Percentiles rank a stretch among this genome's conserved stretches.
Conservation (phyloP, 2,888 invertebrate species). For the Caenorhabditis macrosperma region DNA sequence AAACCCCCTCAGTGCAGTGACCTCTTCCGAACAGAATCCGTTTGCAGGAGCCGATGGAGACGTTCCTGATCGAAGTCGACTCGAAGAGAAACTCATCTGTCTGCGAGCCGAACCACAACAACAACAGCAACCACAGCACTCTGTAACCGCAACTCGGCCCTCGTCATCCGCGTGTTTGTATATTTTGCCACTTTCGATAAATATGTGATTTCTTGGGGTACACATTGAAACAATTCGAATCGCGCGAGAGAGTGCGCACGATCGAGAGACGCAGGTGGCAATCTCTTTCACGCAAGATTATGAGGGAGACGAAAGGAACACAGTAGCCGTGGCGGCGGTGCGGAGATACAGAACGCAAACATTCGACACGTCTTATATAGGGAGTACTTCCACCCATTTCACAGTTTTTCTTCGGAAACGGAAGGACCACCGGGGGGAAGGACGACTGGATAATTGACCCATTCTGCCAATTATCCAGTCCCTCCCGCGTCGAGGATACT, state of each 20-base stretch:
- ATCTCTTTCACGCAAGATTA: constrained; percentile 27
- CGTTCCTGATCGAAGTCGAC: constrained; percentile 75
- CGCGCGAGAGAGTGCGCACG: neutral
- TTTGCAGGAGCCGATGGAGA: constrained; percentile 76
- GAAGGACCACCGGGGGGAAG: neutral
- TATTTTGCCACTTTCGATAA: constrained; percentile 47
- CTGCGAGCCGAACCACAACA: constrained; percentile 51
- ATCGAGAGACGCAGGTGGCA: neutral
- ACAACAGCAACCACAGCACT: constrained; percentile 41
- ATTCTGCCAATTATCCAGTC: constrained; percentile 32
- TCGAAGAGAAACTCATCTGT: constrained; percentile 73
- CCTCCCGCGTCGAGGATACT: constrained; percentile 9
- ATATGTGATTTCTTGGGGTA: constrained; percentile 22
- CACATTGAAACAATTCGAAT: neutral
- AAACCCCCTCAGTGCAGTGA: neutral
- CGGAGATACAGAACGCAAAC: constrained; percentile 52
- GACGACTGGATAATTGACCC: neutral
- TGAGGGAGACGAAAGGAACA: constrained; percentile 34
- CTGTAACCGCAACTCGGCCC: constrained; percentile 16
- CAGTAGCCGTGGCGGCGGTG: constrained; percentile 28
- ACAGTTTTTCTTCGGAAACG: neutral
- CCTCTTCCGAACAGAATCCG: neutral
- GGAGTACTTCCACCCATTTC: neutral
- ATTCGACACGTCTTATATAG: constrained; percentile 30
- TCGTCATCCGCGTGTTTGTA: constrained; percentile 36